phyloP scores from a whole-genome alignment of 30 jellyfish, hydroid and myxozoan genomes.

The Pelagia noctiluca region DNA sequence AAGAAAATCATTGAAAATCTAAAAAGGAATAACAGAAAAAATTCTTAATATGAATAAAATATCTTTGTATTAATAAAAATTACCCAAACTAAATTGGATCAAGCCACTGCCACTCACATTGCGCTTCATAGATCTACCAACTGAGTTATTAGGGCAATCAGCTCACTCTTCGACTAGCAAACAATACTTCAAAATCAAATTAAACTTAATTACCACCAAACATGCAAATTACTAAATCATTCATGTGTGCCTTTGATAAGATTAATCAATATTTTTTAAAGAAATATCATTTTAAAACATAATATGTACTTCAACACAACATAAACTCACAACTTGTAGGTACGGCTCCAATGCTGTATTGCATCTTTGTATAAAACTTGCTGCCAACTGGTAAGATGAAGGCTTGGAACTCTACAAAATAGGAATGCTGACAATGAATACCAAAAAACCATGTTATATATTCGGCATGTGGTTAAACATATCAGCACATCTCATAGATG shows the following conservation, averaged over 20 bases:
- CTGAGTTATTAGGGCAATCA: not conserved
- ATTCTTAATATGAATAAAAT: too few species aligned
- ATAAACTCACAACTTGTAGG: conserved; percentile 79
- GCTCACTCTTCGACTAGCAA: not conserved
- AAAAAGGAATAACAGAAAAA: not conserved
- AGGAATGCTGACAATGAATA: not conserved
- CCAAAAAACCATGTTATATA: not conserved
- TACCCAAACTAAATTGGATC: not conserved
- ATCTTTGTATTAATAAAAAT: not conserved
- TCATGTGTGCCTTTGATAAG: too few species aligned
- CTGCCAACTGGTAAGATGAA: conserved; percentile 79
- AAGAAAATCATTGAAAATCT: conserved; percentile 86
- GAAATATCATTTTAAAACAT: not conserved
- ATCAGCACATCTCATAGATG: too few species aligned
- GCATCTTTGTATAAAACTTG: conserved; percentile 80
- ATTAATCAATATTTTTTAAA: too few species aligned
- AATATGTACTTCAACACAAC: not conserved
- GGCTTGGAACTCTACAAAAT: conserved; percentile 65
- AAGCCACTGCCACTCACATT: not conserved
- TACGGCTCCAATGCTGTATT: conserved; percentile 93
- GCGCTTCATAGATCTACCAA: not conserved
- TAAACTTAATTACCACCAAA: too few species aligned
- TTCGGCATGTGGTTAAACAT: too few species aligned
- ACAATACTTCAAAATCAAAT: too few species aligned
- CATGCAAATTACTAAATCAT: too few species aligned